phyloP scores from a whole-genome alignment of 2,797 vertebrate species.

The Myioborus melanocephalus region DNA sequence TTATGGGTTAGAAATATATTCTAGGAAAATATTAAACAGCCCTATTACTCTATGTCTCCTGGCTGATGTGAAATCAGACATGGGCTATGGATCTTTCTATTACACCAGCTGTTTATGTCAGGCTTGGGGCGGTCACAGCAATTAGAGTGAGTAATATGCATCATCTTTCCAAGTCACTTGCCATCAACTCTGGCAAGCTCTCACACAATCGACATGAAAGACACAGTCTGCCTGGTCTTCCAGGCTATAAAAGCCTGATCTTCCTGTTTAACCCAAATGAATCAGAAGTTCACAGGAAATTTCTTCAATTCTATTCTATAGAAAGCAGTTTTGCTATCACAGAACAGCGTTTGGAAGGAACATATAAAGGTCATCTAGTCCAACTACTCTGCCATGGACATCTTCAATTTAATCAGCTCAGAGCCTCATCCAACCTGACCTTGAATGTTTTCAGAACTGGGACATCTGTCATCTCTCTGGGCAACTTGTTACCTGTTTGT shows the following conservation, averaged over 20 bases:
- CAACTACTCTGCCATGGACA: background rate
- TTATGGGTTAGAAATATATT: background rate
- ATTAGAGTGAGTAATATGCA: slow-evolving; percentile 7
- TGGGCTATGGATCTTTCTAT: background rate
- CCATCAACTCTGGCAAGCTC: background rate
- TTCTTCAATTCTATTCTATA: background rate
- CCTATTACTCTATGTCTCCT: background rate
- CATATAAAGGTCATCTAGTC: background rate
- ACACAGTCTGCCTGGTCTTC: background rate
- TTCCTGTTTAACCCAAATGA: background rate
- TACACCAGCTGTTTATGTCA: slow-evolving; percentile 20
- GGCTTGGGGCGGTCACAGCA: background rate
- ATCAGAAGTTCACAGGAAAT: background rate
- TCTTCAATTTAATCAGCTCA: background rate
- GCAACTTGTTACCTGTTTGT: background rate
- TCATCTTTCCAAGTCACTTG: background rate
- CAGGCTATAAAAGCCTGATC: background rate
- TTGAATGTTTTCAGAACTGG: background rate
- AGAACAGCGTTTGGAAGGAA: background rate
- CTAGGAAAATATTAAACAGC: background rate
- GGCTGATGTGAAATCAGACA: background rate
- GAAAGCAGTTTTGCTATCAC: background rate
- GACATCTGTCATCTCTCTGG: background rate
- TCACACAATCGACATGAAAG: background rate
- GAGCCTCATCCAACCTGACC: background rate